These are phyloP conservation scores for Charaxes varanes DNA, from an alignment of 1,140 invertebrate genomes.

Conservation along the genomic window DNA sequence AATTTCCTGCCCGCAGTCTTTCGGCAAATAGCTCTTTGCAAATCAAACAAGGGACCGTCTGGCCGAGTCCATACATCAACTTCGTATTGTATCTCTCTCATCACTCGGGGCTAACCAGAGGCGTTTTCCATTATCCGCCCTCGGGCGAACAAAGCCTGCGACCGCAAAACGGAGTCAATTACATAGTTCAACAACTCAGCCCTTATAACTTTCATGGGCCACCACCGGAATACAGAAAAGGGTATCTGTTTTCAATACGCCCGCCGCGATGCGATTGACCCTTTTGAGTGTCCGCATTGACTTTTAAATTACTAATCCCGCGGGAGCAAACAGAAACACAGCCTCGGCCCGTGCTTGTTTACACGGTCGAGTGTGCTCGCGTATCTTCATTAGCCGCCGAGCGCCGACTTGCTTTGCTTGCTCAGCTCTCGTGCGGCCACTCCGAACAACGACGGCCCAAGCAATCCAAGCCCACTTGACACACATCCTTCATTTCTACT, in stretches of 20 bases:
- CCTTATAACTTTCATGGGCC: constrained; percentile 72
- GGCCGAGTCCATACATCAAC: constrained; percentile 68
- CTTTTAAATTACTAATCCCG: constrained; percentile 74
- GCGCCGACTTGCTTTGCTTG: constrained; percentile 40
- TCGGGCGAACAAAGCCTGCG: constrained; percentile 62
- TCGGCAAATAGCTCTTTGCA: constrained; percentile 68
- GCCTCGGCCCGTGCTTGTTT: constrained; percentile 56
- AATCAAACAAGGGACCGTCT: constrained; percentile 70
- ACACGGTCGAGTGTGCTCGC: constrained; percentile 62
- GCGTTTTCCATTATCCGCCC: constrained; percentile 70
- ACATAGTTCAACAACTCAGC: constrained; percentile 73
- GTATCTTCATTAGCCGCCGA: constrained; percentile 62
- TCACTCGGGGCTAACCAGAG: constrained; percentile 60
- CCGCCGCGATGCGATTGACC: constrained; percentile 63
- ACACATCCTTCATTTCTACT: constrained; percentile 31
- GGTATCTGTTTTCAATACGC: constrained; percentile 70
- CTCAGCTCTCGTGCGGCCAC: constrained; percentile 46
- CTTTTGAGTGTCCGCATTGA: constrained; percentile 72
- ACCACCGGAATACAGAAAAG: constrained; percentile 71
- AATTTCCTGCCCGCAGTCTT: constrained; percentile 66
- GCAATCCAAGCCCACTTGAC: constrained; percentile 31
- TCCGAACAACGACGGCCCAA: constrained; percentile 24
- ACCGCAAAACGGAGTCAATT: constrained; percentile 71
- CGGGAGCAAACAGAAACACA: constrained; percentile 61
- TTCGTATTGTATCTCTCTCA: constrained; percentile 66